Percentiles rank a stretch among this genome's conserved stretches.
Conservation (phyloP, 2,888 invertebrate genomes). For the Rhamnusium bicolor region DNA sequence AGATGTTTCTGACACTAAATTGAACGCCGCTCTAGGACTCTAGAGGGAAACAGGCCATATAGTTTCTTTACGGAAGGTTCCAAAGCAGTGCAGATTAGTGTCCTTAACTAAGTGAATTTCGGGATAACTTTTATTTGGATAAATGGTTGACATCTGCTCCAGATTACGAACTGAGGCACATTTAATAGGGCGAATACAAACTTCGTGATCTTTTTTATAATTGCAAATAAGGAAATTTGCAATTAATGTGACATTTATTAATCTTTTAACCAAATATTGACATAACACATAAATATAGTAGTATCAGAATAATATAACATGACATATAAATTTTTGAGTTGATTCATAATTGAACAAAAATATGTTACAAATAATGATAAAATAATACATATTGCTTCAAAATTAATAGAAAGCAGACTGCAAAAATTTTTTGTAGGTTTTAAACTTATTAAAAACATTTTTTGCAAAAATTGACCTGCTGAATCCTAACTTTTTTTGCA, state of each 20-base stretch:
- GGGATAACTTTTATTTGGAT: constrained; percentile 28
- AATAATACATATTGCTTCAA: no score
- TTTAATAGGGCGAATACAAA: neutral
- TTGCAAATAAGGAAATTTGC: neutral
- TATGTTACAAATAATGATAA: no score
- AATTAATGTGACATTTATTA: neutral
- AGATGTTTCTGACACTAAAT: constrained; percentile 20
- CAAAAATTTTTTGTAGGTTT: no score
- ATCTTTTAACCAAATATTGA: neutral
- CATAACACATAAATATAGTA: neutral
- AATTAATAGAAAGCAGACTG: no score
- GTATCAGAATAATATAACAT: no score
- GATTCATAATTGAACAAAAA: no score
- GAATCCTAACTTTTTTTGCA: no score
- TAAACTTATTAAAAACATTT: no score
- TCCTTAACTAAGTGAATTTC: constrained; percentile 29
- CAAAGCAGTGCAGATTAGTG: constrained; percentile 15
- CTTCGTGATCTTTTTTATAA: neutral
- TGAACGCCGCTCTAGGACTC: constrained; percentile 13
- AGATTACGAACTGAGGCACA: neutral
- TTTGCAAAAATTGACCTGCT: no score
- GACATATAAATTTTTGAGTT: no score
- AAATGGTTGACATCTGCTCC: constrained; percentile 23
- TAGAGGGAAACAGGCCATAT: neutral
- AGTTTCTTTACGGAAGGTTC: constrained; percentile 6